Percentiles rank a stretch among this genome's conserved stretches.
Evolutionary conservation across 2,113 vertebrate genomes (phyloP).

Genomic region (Grammomys dolichurus): DNA sequence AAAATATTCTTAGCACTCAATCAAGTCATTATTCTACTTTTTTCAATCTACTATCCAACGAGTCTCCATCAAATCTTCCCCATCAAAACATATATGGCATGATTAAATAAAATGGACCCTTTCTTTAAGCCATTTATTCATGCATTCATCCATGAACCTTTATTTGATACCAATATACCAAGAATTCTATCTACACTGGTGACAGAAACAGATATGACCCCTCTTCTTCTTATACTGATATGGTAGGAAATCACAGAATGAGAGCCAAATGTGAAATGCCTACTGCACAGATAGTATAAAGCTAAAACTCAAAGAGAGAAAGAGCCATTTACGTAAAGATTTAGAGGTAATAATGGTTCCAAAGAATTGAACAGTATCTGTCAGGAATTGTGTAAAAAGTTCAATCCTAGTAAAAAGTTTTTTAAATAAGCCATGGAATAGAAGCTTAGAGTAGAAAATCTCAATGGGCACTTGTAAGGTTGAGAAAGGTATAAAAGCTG

Average conservation of each 20-base stretch:
- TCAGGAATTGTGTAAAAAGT: conserved; percentile 14
- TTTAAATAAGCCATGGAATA: background rate
- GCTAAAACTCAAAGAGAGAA: conserved; percentile 49
- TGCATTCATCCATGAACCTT: conserved; percentile 40
- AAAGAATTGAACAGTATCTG: background rate
- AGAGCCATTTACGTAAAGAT: background rate
- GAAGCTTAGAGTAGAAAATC: conserved; percentile 28
- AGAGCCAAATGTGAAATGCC: background rate
- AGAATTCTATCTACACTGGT: background rate
- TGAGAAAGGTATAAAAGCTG: conserved; percentile 20
- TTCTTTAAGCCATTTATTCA: conserved; percentile 36
- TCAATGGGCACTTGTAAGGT: background rate
- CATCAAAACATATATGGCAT: background rate
- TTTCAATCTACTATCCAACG: background rate
- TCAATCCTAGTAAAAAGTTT: conserved; percentile 11
- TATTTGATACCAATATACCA: conserved; percentile 7
- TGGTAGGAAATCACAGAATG: background rate
- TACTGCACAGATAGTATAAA: background rate
- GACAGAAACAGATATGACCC: background rate
- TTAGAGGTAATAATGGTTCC: background rate
- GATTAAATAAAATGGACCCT: conserved; percentile 23
- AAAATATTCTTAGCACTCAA: conserved; percentile 33
- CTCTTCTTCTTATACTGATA: background rate
- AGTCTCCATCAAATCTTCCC: conserved; percentile 36
- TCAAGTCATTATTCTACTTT: background rate